phyloP scores from a whole-genome alignment of 2,888 invertebrate species.

The Hoplodrina ambigua region DNA sequence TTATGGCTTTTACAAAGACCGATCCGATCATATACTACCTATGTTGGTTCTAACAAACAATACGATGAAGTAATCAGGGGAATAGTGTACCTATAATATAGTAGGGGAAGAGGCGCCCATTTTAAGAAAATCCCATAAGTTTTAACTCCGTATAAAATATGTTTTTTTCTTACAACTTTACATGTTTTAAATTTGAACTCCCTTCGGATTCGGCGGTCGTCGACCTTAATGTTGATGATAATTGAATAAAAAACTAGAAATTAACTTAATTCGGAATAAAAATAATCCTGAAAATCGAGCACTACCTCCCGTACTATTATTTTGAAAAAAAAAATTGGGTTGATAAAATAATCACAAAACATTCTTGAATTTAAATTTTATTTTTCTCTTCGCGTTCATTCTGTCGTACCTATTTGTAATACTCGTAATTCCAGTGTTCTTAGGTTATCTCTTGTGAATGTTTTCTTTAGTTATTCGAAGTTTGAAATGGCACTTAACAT shows the following conservation, averaged over 20 bases:
- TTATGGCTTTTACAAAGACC: slow-evolving; percentile 9
- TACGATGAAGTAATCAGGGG: slow-evolving; percentile 1
- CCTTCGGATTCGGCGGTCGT: too few species aligned
- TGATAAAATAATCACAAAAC: too few species aligned
- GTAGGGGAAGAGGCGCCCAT: neutral
- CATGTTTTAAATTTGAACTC: neutral
- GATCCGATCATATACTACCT: slow-evolving; percentile 4
- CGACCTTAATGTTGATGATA: too few species aligned
- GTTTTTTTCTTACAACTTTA: neutral
- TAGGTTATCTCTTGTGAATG: fast-evolving
- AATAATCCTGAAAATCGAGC: too few species aligned
- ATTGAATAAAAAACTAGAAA: too few species aligned
- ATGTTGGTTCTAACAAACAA: slow-evolving; percentile 3
- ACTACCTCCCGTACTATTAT: too few species aligned
- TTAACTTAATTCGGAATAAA: too few species aligned
- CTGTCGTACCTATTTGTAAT: neutral
- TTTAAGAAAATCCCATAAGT: neutral
- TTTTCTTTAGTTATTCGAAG: too few species aligned
- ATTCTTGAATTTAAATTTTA: too few species aligned
- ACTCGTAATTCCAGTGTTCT: neutral
- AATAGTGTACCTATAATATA: slow-evolving; percentile 3
- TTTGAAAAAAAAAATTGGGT: too few species aligned
- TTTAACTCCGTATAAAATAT: neutral
- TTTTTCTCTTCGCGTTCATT: too few species aligned
- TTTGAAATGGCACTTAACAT: too few species aligned